Base-by-base conservation (phyloP, 2,113 vertebrate genomes). In the Plecotus auritus region DNA sequence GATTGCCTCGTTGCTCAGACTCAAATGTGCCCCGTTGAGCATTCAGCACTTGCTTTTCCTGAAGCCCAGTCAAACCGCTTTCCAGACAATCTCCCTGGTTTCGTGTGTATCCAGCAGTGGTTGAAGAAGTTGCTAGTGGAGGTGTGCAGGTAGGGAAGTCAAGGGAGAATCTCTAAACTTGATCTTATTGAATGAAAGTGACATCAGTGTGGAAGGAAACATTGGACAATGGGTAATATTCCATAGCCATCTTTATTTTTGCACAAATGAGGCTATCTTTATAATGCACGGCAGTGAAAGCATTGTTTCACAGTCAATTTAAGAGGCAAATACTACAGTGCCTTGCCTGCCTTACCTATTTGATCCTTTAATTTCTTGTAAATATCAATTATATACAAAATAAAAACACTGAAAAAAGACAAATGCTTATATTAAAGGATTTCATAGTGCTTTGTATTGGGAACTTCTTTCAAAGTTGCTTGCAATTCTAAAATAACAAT, bases 251-350 rank as follows among this genome's bases (percentile, higher is more conserved):
- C 74, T 91, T 95, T 95, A 95, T 96, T 95, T 97, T 94, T 90
- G 83, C 90, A 95, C 73, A 94, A 81, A 94, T 35, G 61, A 87
- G 80, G 93, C 77, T 67, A 45, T 80, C 89, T 93, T 86, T 87
- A 76, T 72, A 90, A 94, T 42, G 42, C 9, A 84, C 10, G 59
- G 56, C 54, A 76, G 40, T 66, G 93, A 93, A 97, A 97, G 94
- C 54, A 54, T 30, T 70, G 77, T 97, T 97, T 96, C 76, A 93
- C 73, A 95, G 88, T 9, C 97, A 86, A 95, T 96, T 95, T 92
- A 97, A 96, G 91, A 96, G 96, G 92, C 85, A 90, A 97, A 93
- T 73, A 97, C 56, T 96, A 97, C 96, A 95, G 96, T 88, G 93
- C 61, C 64, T 94, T 70, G 17, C 35, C 70, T 96, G 89, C 90